Evolutionary conservation across 2,888 invertebrate species (phyloP), one percentile per base, ranked within the genome.

Genomic region (Mylabris sibirica): DNA sequence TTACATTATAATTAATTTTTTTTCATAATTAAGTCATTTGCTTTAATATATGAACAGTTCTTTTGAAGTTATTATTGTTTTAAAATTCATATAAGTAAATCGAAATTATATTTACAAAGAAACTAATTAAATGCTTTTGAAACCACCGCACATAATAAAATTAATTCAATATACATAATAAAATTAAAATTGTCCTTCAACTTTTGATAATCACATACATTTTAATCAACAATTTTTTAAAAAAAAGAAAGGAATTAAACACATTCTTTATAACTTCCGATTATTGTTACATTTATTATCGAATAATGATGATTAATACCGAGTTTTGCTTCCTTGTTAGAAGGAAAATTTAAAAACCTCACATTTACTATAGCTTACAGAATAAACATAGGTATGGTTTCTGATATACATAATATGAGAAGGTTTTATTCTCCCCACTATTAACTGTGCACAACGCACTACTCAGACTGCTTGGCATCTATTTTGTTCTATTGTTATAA

Each of bases 1-100:
- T 30, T 49, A 20, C 26, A 60, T 66, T 63, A 26, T 64, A 69
- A 64, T 66, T 66, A 69, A 70, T 64, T 70, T 63, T 70, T 63
- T 1, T 41, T 53, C 14, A 24, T 66, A 66, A 63, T 64, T 59
- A 64, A 69, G 60, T 14, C 30, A 38, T 44, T 53, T 24, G 22
- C 6, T 53, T 24, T 53, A 20, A 49, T 41, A 44, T 44, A 17
- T 3, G 22, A 0, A 53, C 11, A 53, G 20, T 17, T 44, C 22
- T 1, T 53, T 53, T 53, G 53, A 53, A 22, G 53, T 53, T 24
- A n/a, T 14, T n/a, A 12, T 44, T 44, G 2, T 17, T 1, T 38
- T 14, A 3, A 12, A 12, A 14, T 38, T 38, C 12, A 12, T 38
- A 12, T 38, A 3, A 38, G 12, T 38, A 38, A 38, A 38, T 38